Base-by-base conservation (phyloP, 2,113 vertebrate genomes). In the Malaclemys terrapin region DNA sequence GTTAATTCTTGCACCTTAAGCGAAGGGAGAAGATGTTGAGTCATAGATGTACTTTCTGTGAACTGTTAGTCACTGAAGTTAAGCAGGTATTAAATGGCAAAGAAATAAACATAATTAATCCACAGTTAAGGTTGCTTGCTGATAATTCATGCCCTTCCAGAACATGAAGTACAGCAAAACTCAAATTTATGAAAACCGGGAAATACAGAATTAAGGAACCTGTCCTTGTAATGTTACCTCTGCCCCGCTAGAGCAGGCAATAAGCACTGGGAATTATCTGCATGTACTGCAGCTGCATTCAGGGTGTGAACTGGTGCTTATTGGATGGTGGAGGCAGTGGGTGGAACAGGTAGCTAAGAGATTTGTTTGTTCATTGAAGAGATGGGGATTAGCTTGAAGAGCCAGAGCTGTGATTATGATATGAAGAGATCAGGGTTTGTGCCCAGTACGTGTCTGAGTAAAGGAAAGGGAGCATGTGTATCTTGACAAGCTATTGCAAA, bases 1-100 rank as follows among this genome's bases (percentile, higher is more conserved):
- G 5, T 0, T 0, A n/a, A 38, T 5, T 78, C 95, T 59, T 0
- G 0, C 81, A 24, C 31, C 3, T 0, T 84, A 84, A 76, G 2
- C 87, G 82, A 85, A 91, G 19, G 25, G 10, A 54, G 4, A 8
- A 86, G 35, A 24, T 2, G 38, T 76, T 76, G 7, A 10, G 65
- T 13, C 50, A 16, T 53, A 11, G 50, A 42, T 69, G 85, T 52
- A 1, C 19, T 76, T 87, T 52, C 20, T 82, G 22, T 50, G 25
- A 91, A 47, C 27, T 12, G 2, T 80, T 52, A 78, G 31, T 49
- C 4, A 57, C 4, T 53, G 38, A 27, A 72, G 86, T 80, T 38
- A 76, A 76, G 22, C 20, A 27, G 42, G 3, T 45, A 25, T 42
- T 45, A 76, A 76, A 38, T 24, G 42, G 22, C 53, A 72, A 69